Conservation (phyloP, 2,888 invertebrate species). For the Drosophila eohydei region DNA sequence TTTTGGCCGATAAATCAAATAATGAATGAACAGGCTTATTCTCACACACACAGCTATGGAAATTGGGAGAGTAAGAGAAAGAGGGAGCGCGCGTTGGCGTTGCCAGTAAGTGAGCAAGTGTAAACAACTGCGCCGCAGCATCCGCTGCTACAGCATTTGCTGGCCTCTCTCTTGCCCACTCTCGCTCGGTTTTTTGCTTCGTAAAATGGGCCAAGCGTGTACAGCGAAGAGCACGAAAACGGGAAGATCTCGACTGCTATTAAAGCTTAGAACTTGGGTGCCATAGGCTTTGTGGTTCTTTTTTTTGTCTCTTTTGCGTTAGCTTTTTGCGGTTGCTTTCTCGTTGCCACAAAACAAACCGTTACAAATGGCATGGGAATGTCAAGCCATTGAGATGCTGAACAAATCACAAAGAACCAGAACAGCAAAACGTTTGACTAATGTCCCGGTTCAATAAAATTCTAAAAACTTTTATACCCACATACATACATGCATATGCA, state of each 20-base stretch:
- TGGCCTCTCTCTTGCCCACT: conserved; percentile 4
- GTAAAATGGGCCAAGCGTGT: conserved; percentile 44
- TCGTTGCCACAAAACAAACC: conserved; percentile 57
- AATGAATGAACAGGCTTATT: conserved; percentile 60
- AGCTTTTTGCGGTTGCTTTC: conserved; percentile 18
- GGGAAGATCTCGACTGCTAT: conserved; percentile 2
- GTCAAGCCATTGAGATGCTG: conserved; percentile 37
- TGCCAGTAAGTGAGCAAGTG: conserved; percentile 34
- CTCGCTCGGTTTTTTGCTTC: conserved; percentile 18
- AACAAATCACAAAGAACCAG: conserved; percentile 43
- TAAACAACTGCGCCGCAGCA: conserved; percentile 51
- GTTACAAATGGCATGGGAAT: conserved; percentile 68
- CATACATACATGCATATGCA: too few relatives aligned
- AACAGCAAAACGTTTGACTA: conserved; percentile 40
- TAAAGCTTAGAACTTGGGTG: conserved; percentile 43
- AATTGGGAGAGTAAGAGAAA: not conserved
- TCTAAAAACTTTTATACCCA: conserved; percentile 6
- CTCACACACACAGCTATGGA: conserved; percentile 7
- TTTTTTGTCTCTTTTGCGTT: conserved; percentile 4
- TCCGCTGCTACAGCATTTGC: conserved; percentile 50
- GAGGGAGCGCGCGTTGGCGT: conserved; percentile 14
- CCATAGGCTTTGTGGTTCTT: conserved; percentile 35
- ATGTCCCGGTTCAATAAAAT: conserved; percentile 61
- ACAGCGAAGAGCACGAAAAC: conserved; percentile 22
- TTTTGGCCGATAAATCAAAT: conserved; percentile 68